Evolutionary conservation across 2,888 invertebrate genomes (phyloP), one percentile per base, ranked within the genome.

Genomic region (Liodrosophila aerea): DNA sequence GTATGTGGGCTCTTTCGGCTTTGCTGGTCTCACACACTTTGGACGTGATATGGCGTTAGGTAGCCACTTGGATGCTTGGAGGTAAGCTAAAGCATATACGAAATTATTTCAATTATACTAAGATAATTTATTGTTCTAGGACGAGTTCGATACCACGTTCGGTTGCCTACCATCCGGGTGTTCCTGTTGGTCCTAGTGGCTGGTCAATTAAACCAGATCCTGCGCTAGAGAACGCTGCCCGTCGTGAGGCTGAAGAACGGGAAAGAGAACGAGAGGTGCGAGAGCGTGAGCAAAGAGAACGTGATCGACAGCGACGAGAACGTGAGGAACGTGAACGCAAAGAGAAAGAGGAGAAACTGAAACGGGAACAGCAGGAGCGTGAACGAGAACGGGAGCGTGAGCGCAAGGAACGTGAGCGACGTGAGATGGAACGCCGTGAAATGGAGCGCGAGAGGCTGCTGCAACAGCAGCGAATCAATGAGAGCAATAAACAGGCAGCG

Each of bases 201-300:
- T 94, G 94, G 94, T 76, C 92, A 16, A 87, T 94, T 40, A 94
- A 94, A 86, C 92, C 93, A 0, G 94, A 94, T 87, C 93, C 93
- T 2, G 90, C 91, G 0, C 90, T 93, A 43, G 90, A 90, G 45
- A 90, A 92, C 63, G 93, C n/a, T n/a, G n/a, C 93, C 43, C 91
- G 93, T 39, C 91, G 93, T 31, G 94, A 94, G 76, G 90, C 93
- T 15, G 93, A 93, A 75, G 89, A 90, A 57, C 83, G 90, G 8
- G 89, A 90, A 73, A 85, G 90, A 8, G 89, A 90, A 43, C 86
- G 90, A 27, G 88, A 90, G 70, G 84, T 89, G 68, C 88, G 89
- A 4, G 90, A 90, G 60, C 87, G 90, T 30, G 90, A 90, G 75
- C 90, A 90, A 68, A 86, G 89, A 45, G 89, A 90, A 75, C 87